Base-by-base conservation (phyloP, 2,888 invertebrate genomes). In the Silvanus unidentatus region DNA sequence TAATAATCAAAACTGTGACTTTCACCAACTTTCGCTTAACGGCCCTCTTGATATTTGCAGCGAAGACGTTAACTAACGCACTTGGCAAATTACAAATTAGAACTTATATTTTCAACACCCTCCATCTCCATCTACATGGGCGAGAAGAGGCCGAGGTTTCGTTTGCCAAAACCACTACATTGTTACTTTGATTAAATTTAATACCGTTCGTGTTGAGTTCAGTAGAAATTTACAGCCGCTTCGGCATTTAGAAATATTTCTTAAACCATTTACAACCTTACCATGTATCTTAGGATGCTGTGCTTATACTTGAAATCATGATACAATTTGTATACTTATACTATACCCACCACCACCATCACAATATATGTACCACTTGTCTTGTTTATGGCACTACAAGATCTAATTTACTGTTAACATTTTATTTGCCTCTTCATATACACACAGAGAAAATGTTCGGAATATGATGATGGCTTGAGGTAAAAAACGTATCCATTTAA, bases 161-260 rank as follows among this genome's bases (percentile, higher is more conserved):
- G 53, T 53, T 53, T 50, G 57, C 55, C 35, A 32, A 52, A 58
- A 59, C 62, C 60, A 45, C 64, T 62, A 69, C 69, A 68, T 64
- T 64, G 67, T 62, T 64, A 62, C 66, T 66, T 66, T 69, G 69
- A 69, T 69, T 69, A 69, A 69, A 67, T 68, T 66, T 64, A 66
- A 67, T 65, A 56, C 57, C 52, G 53, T 50, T 52, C 56, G 55
- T 55, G 55, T 58, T 57, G 57, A 51, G 53, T 59, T 56, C 56
- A 50, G 53, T 53, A 52, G 46, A 54, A 54, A 57, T 59, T 57
- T 56, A 57, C 57, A 52, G 50, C 54, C 54, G 50, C 55, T 57
- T 59, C 51, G 57, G 22, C 22, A 22, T 22, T 22, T 22, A 22
- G 22, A 22, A 22, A 22, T 22, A 22, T 22, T 22, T 22, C 22